Conservation (phyloP, 2,797 vertebrate species). For the Distichodus sexfasciatus region DNA sequence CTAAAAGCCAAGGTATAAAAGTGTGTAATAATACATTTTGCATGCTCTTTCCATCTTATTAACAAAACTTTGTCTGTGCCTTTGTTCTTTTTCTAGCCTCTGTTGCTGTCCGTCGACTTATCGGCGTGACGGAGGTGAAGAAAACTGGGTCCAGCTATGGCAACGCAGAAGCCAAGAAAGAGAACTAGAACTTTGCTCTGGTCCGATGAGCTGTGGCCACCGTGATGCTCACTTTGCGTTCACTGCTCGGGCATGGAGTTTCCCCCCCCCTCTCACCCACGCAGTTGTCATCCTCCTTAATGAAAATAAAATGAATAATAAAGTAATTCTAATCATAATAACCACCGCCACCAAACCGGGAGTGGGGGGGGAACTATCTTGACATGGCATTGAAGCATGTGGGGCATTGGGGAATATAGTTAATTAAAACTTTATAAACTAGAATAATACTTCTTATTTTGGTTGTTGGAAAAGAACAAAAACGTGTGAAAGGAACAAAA, state of each 20-base stretch:
- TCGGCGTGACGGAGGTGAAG: slow-evolving; percentile 96
- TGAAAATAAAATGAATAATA: slow-evolving; percentile 1
- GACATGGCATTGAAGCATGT: slow-evolving; percentile 36
- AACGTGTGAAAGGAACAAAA: slow-evolving; percentile 41
- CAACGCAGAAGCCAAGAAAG: slow-evolving; percentile 91
- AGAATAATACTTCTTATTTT: slow-evolving; percentile 31
- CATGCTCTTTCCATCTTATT: background rate
- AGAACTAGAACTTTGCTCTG: slow-evolving; percentile 76
- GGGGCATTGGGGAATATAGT: slow-evolving; percentile 21
- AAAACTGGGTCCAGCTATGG: slow-evolving; percentile 97
- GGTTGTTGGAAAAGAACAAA: slow-evolving; percentile 31
- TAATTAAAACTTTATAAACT: slow-evolving; percentile 36
- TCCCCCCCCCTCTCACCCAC: slow-evolving; percentile 39
- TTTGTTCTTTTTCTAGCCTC: slow-evolving; percentile 84
- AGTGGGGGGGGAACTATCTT: slow-evolving; percentile 4
- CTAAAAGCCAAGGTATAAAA: no score
- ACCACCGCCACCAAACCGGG: background rate
- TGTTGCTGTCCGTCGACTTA: slow-evolving; percentile 93
- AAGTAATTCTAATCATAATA: background rate
- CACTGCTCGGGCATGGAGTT: slow-evolving; percentile 41
- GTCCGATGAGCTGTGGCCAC: slow-evolving; percentile 46
- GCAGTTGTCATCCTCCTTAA: slow-evolving; percentile 47
- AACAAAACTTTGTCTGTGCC: no score
- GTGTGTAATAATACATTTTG: no score
- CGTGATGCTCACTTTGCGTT: slow-evolving; percentile 38